These are phyloP conservation scores for Drosophila colorata DNA, from an alignment of 2,888 invertebrate genomes.

Conservation along the genomic window DNA sequence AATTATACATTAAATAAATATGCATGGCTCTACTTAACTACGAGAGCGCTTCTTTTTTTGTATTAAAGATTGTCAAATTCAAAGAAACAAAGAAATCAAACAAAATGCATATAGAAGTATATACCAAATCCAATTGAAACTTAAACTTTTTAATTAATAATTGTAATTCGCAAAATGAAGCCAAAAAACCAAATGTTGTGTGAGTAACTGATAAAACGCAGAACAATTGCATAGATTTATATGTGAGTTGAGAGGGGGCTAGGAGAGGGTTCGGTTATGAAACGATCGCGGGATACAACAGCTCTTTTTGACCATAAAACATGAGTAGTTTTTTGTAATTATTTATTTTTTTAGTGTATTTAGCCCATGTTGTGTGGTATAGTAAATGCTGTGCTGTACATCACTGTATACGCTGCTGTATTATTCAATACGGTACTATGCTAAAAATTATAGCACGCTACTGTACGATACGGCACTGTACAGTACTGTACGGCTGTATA, in stretches of 20 bases:
- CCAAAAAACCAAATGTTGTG: constrained; percentile 19
- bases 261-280: too few species aligned
- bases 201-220: constrained; percentile 37
- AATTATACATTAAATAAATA: constrained; percentile 64
- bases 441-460: neutral
- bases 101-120: constrained; percentile 38
- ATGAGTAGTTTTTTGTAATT: neutral
- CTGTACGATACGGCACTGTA: neutral
- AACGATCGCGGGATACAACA: neutral
- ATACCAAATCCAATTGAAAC: constrained; percentile 37
- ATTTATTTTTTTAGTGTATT: neutral
- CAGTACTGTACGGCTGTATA: neutral
- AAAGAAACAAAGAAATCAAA: constrained; percentile 59
- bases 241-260: neutral
- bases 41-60: constrained; percentile 31
- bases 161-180: constrained; percentile 31
- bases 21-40: constrained; percentile 51
- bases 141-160: constrained; percentile 18
- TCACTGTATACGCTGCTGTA: neutral
- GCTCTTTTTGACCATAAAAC: neutral
- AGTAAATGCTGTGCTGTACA: constrained; percentile 1
- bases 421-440: neutral
- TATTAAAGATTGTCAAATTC: constrained; percentile 19
- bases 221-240: constrained; percentile 25
- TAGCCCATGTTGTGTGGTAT: too few species aligned